Conservation (phyloP, 2,113 vertebrate species). For the Larimichthys crocea region DNA sequence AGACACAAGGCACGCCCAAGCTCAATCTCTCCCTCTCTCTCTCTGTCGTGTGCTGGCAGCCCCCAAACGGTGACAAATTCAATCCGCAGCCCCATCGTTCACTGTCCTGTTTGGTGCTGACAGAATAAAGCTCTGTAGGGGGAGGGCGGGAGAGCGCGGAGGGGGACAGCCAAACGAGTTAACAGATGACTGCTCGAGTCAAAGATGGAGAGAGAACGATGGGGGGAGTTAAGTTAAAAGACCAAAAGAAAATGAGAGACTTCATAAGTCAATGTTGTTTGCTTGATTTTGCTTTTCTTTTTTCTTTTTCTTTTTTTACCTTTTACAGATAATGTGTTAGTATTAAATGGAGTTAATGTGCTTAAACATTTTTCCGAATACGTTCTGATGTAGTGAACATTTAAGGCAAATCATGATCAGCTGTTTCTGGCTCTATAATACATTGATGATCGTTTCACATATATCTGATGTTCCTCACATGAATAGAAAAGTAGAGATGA, state of each 20-base stretch:
- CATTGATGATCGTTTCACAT: too few relatives aligned
- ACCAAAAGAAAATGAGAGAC: slow-evolving; percentile 21
- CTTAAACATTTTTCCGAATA: too few relatives aligned
- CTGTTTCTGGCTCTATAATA: too few relatives aligned
- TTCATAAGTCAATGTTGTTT: neutral
- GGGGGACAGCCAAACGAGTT: slow-evolving; percentile 38
- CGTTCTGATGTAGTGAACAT: too few relatives aligned
- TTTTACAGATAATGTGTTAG: too few relatives aligned
- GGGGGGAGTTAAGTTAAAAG: slow-evolving; percentile 12
- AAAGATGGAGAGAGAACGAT: slow-evolving; percentile 26
- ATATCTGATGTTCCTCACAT: too few relatives aligned
- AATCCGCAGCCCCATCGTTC: slow-evolving; percentile 58
- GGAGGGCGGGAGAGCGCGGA: slow-evolving; percentile 15
- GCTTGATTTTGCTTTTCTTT: too few relatives aligned
- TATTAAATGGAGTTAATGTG: too few relatives aligned
- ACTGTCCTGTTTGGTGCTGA: slow-evolving; percentile 68
- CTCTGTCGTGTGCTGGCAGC: slow-evolving; percentile 40
- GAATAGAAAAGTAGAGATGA: too few relatives aligned
- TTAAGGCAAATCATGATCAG: too few relatives aligned
- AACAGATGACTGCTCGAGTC: slow-evolving; percentile 52
- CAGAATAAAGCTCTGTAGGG: slow-evolving; percentile 47
- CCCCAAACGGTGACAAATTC: slow-evolving; percentile 65
- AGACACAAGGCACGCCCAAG: slow-evolving; percentile 41
- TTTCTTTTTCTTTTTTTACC: too few relatives aligned
- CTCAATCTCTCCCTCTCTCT: slow-evolving; percentile 2